Conservation (phyloP, 2,888 invertebrate species). For the Tipula helvola region DNA sequence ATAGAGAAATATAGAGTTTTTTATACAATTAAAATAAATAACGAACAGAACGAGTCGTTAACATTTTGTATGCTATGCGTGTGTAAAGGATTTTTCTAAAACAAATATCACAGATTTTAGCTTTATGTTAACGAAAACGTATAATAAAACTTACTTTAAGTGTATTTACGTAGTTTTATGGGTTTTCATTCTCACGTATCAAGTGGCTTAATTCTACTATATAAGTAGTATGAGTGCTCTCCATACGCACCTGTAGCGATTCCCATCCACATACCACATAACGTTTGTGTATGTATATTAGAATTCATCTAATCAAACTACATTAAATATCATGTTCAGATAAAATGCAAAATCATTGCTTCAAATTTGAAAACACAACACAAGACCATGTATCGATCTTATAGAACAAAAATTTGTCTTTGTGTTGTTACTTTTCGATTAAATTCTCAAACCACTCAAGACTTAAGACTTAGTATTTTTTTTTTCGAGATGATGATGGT, state of each 20-base stretch:
- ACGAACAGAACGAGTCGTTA: background rate
- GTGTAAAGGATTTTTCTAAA: background rate
- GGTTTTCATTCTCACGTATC: background rate
- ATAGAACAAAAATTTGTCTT: background rate
- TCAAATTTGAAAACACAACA: background rate
- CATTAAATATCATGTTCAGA: constrained; percentile 5
- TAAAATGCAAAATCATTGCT: constrained; percentile 11
- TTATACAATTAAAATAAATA: background rate
- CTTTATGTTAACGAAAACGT: background rate
- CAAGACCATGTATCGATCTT: background rate
- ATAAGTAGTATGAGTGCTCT: background rate
- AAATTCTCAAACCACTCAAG: background rate
- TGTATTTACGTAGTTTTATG: background rate
- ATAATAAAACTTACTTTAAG: background rate
- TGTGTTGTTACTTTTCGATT: background rate
- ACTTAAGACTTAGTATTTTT: background rate
- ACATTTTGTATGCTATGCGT: background rate
- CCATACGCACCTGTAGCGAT: background rate
- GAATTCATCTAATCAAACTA: background rate
- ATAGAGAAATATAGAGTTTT: background rate
- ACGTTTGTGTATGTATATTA: background rate
- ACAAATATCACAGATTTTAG: background rate
- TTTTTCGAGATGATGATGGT: background rate
- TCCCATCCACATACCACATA: background rate
- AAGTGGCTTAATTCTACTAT: background rate